Evolutionary conservation across 1,140 invertebrate species (phyloP).

Genomic region (Euglossa dilemma): DNA sequence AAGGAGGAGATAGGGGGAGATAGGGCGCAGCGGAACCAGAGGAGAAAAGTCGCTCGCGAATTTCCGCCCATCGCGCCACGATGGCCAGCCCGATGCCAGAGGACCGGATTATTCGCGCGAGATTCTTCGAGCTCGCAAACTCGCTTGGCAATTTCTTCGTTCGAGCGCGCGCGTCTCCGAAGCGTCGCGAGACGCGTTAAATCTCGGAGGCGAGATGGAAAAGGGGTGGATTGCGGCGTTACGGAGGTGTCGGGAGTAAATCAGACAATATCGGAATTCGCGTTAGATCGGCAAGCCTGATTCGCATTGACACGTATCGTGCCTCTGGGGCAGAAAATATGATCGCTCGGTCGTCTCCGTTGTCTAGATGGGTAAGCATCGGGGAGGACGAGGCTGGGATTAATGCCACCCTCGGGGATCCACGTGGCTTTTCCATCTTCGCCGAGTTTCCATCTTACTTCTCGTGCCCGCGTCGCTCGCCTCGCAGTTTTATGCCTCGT

Average conservation of each 20-base stretch:
- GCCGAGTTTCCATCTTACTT: slow-evolving; percentile 43
- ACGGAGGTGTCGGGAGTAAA: slow-evolving; percentile 70
- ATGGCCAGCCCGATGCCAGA: slow-evolving; percentile 55
- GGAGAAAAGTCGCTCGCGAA: slow-evolving; percentile 66
- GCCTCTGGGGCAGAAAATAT: slow-evolving; percentile 82
- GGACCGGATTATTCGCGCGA: slow-evolving; percentile 64
- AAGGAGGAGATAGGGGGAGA: slow-evolving; percentile 51
- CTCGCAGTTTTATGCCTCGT: slow-evolving; percentile 58
- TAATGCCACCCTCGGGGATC: slow-evolving; percentile 82
- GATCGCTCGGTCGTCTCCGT: slow-evolving; percentile 78
- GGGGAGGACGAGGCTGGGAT: slow-evolving; percentile 73
- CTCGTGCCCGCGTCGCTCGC: slow-evolving; percentile 19
- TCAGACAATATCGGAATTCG: slow-evolving; percentile 79
- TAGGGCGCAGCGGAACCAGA: slow-evolving; percentile 30
- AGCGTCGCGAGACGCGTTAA: neutral
- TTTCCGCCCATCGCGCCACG: slow-evolving; percentile 64
- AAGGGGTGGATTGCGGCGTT: slow-evolving; percentile 17
- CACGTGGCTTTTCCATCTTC: slow-evolving; percentile 73
- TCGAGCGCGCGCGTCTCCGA: too few relatives aligned
- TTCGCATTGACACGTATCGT: slow-evolving; percentile 82
- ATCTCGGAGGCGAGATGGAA: slow-evolving; percentile 19
- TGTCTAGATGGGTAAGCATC: slow-evolving; percentile 68
- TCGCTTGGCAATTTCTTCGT: slow-evolving; percentile 24
- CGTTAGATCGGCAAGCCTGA: slow-evolving; percentile 82
- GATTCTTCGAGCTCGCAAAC: slow-evolving; percentile 62